Evolutionary conservation across 2,888 invertebrate genomes (phyloP), one percentile per base, ranked within the genome.

Genomic region (Lacanobia oleracea): DNA sequence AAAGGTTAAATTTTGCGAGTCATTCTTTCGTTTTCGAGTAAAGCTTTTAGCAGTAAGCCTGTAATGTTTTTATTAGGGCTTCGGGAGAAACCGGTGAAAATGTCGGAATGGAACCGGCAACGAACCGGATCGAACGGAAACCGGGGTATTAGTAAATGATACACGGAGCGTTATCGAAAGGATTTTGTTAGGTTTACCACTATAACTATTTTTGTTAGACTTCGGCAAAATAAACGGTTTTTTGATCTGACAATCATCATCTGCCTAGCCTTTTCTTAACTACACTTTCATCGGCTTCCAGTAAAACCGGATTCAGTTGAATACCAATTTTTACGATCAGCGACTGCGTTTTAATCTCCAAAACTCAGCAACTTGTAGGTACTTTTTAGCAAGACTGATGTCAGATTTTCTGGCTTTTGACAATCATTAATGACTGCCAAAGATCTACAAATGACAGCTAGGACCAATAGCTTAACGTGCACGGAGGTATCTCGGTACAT

Each of bases 21-120:
- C 69, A 72, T 77, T 78, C 75, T 79, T 76, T 78, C 81, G 79
- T 84, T 84, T 79, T 86, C 73, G 70, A 86, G 71, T 78, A 76
- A 86, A 83, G 81, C 87, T 85, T 83, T 85, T 81, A 86, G 84
- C 70, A 71, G 76, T 68, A 71, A 75, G 80, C 45, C 70, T 66
- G 83, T 81, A 75, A 86, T 86, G 83, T 76, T 85, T 83, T 85
- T 86, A 86, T 81, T 86, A 79, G 70, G 45, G 69, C 72, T 61
- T 37, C 50, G 61, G 73, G 60, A 67, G 76, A 59, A 74, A 56
- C 54, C 69, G 40, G 63, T 40, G 43, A 60, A 72, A 70, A 68
- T 78, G 75, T 70, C 59, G 75, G 57, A 72, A 77, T 61, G 10
- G 57, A 65, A 72, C 56, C 61, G 51, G 43, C 54, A 61, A 10